These are phyloP conservation scores for Casuarius casuarius DNA, from an alignment of 2,113 vertebrate species.

Conservation along the genomic window DNA sequence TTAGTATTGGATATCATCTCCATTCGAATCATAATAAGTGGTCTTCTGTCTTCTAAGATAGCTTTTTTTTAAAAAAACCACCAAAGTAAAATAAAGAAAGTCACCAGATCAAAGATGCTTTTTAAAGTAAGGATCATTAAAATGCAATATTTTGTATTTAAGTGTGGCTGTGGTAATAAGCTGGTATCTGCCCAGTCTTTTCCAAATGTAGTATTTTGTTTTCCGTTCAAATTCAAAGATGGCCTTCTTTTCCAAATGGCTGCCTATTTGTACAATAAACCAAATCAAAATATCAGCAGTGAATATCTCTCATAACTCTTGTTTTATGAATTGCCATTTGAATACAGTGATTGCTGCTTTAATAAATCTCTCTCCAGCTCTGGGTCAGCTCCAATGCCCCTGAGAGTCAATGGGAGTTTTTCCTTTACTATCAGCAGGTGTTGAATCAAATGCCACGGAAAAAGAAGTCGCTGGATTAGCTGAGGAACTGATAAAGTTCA, in stretches of 20 bases:
- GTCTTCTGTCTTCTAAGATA: background rate
- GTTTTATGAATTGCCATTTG: background rate
- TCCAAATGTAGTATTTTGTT: background rate
- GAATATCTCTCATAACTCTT: background rate
- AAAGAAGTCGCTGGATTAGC: accelerated
- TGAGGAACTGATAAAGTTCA: background rate
- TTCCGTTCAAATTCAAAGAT: background rate
- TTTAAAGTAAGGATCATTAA: constrained; percentile 28
- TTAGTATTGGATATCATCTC: constrained; percentile 24
- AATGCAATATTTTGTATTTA: constrained; percentile 1
- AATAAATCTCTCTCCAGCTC: background rate
- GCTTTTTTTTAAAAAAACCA: constrained; percentile 18
- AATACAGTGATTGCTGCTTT: background rate
- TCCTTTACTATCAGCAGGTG: background rate
- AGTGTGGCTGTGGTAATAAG: background rate
- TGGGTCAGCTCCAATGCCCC: background rate
- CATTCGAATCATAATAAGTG: background rate
- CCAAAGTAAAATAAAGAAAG: background rate
- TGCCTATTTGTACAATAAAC: background rate
- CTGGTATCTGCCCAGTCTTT: background rate
- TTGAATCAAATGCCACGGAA: background rate
- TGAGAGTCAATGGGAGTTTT: background rate
- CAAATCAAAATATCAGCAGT: background rate
- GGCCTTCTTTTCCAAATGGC: background rate
- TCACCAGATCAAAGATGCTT: background rate